A percentile compares a stretch with the other conserved stretches of the same genome.
Evolutionary conservation across 1,140 invertebrate genomes (phyloP).

Genomic region (Paralvinella palmiformis): DNA sequence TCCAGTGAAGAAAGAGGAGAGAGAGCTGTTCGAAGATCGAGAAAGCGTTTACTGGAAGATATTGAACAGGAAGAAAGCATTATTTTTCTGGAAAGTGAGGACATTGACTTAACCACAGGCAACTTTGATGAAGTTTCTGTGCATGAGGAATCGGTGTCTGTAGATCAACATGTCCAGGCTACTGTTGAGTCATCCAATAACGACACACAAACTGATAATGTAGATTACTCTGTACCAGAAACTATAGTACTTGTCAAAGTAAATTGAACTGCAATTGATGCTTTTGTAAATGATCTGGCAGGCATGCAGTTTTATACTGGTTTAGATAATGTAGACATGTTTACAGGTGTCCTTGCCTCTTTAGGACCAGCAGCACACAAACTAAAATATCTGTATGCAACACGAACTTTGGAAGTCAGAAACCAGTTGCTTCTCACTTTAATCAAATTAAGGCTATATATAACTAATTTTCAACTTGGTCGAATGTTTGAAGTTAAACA

Average conservation of each 20-base stretch:
- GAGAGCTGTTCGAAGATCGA: background rate
- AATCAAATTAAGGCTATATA: conserved; percentile 28
- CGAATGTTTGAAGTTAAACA: conserved; percentile 28
- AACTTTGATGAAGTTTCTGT: conserved; percentile 4
- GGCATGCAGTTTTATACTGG: conserved; percentile 25
- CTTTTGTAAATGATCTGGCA: conserved; percentile 56
- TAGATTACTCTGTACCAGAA: conserved; percentile 55
- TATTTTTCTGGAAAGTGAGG: background rate
- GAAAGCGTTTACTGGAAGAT: background rate
- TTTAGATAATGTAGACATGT: conserved; percentile 15
- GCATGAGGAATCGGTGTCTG: too few relatives aligned
- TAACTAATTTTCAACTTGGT: conserved; percentile 27
- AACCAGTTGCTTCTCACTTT: conserved; percentile 34
- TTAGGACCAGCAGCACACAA: conserved; percentile 41
- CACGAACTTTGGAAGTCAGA: conserved; percentile 16
- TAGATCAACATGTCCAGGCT: too few relatives aligned
- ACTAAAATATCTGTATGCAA: conserved; percentile 24
- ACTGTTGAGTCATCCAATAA: background rate
- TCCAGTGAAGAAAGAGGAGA: background rate
- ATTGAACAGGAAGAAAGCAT: background rate
- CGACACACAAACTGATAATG: background rate
- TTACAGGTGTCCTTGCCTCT: too few relatives aligned
- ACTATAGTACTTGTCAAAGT: conserved; percentile 57
- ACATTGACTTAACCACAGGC: background rate
- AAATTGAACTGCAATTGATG: conserved; percentile 57